Base-by-base conservation (phyloP, 2,113 vertebrate species). In the Dinomys branickii region DNA sequence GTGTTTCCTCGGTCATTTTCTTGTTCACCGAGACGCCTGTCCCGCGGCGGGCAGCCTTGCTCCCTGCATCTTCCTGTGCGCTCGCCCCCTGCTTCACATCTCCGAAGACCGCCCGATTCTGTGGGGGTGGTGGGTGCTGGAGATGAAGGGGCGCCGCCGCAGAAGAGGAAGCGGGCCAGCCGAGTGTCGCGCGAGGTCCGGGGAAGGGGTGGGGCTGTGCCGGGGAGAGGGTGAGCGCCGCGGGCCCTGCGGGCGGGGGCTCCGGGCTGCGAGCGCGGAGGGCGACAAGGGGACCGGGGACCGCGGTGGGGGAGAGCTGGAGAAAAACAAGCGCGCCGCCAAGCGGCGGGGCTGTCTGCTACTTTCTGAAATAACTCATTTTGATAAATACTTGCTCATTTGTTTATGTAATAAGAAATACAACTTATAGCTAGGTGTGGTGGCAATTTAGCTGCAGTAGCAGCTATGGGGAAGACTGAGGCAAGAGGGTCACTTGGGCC, bases 1-100 rank as follows among this genome's bases (percentile, higher is more conserved):
- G 99, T 98, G 98, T 98, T 98, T 99, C 99, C 98, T 99, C 99
- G 98, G 99, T 99, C 99, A 99, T 99, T 98, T 99, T 99, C 98
- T 98, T 99, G 98, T 98, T 99, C 99, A 99, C 98, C 99, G 98
- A 97, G 98, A 98, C 98, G 97, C 97, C 97, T 98, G 98, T 97
- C 98, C 98, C 98, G 97, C 98, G 98, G 98, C 98, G 98, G 98
- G 98, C 99, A 98, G 98, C 99, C 98, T 98, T 94, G 98, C 98
- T 98, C 98, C 99, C 98, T 98, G 99, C 99, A 99, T 99, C 98
- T 98, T 99, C 98, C 97, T 98, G 97, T 95, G 97, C 97, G 95
- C 98, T 96, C 95, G 86, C 95, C 97, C 97, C 96, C 94, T 95
- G 87, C 96, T 94, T 98, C 95, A 98, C 98, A 98, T 98, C 92